phyloP scores from a whole-genome alignment of 2,797 vertebrate genomes.

The Lepidocolaptes lacrymiger region DNA sequence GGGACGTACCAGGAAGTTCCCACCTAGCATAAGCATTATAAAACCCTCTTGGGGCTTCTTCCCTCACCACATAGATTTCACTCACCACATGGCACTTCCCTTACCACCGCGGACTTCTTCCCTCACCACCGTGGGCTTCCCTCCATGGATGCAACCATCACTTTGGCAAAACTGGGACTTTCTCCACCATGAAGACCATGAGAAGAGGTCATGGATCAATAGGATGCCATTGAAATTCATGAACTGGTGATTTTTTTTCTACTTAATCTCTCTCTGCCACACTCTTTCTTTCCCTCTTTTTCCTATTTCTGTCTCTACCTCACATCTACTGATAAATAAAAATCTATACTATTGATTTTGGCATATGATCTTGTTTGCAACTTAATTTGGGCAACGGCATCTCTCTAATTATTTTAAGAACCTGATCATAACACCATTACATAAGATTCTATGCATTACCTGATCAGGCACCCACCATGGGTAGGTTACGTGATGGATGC shows the following conservation, averaged over 20 bases:
- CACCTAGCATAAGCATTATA: not conserved
- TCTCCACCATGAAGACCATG: not conserved
- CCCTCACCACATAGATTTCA: not conserved
- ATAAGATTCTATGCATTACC: not conserved
- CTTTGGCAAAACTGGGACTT: not conserved
- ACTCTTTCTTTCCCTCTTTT: not conserved
- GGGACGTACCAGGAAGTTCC: not conserved
- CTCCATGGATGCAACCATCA: not conserved
- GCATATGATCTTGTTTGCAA: not conserved
- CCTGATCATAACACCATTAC: not conserved
- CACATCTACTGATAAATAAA: not conserved
- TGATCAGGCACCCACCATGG: not conserved
- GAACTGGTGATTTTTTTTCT: not conserved
- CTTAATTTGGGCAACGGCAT: not conserved
- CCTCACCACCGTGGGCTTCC: not conserved
- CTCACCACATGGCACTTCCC: not conserved
- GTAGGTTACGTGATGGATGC: not conserved
- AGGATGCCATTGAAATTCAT: not conserved
- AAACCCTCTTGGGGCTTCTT: not conserved
- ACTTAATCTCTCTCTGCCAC: not conserved
- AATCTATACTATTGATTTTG: not conserved
- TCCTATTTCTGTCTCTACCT: not conserved
- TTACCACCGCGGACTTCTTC: too few species aligned
- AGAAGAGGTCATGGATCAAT: not conserved
- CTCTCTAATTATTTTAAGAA: not conserved